Conservation (phyloP, 2,113 vertebrate genomes). For the Scomber japonicus region DNA sequence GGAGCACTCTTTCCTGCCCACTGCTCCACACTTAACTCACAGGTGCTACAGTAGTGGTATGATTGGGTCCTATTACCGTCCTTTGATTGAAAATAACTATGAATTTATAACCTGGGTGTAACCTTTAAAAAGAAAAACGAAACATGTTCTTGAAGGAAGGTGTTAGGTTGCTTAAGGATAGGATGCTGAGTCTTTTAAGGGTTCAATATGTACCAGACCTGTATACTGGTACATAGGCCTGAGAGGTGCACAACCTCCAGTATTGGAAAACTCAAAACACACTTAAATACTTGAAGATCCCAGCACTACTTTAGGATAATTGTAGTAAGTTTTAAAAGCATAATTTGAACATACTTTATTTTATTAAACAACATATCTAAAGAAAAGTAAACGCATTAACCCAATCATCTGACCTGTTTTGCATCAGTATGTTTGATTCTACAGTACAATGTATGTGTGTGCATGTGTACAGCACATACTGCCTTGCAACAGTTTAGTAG, state of each 20-base stretch:
- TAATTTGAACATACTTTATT: not conserved
- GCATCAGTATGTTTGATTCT: not conserved
- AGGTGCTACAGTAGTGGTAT: constrained; percentile 17
- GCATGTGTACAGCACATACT: not conserved
- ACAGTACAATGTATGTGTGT: not conserved
- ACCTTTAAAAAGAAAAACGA: not conserved
- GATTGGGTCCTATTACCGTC: not conserved
- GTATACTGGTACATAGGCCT: too few species aligned
- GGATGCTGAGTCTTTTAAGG: too few species aligned
- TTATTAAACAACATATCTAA: not conserved
- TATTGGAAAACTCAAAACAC: too few species aligned
- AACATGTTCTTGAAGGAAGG: too few species aligned
- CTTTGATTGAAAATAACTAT: constrained; percentile 3
- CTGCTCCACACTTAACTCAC: constrained; percentile 30
- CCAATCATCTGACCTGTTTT: not conserved
- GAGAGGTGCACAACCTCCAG: too few species aligned
- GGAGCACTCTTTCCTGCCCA: not conserved
- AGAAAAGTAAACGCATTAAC: not conserved
- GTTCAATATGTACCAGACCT: too few species aligned
- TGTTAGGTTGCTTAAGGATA: too few species aligned
- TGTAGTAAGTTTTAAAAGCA: not conserved
- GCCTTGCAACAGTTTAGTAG: not conserved
- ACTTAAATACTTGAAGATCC: too few species aligned
- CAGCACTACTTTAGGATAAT: not conserved
- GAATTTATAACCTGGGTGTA: constrained; percentile 12